Percentiles rank a stretch among this genome's conserved stretches.
phyloP scores from a whole-genome alignment of 2,113 vertebrate genomes.

The Procavia capensis region DNA sequence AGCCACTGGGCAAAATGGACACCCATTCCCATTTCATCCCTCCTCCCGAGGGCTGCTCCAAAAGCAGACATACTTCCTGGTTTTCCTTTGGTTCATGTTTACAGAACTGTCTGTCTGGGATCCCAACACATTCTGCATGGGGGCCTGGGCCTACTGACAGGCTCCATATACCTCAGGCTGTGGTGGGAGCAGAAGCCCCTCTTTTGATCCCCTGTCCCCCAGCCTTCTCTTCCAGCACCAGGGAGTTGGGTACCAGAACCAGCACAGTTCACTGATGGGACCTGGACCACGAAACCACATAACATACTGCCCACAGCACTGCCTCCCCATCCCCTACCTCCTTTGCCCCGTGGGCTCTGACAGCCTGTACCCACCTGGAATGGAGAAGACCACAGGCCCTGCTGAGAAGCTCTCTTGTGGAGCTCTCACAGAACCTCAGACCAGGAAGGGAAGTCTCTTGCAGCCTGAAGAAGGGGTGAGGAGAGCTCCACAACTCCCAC shows the following conservation, averaged over 20 bases:
- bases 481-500: neutral
- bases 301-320: constrained; percentile 8
- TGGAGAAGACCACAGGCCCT: neutral
- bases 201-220: neutral
- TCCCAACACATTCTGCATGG: constrained; percentile 25
- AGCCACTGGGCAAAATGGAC: neutral
- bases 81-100: constrained; percentile 55
- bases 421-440: neutral
- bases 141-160: neutral
- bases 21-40: neutral
- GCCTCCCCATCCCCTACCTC: neutral
- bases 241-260: constrained; percentile 33
- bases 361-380: neutral
- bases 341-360: too few relatives aligned
- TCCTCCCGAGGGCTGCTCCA: constrained; percentile 25
- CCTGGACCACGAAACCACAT: neutral
- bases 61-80: constrained; percentile 38
- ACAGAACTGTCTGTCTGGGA: constrained; percentile 62
- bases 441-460: neutral
- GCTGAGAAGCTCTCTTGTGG: neutral
- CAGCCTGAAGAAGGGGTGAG: neutral
- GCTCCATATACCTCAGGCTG: constrained; percentile 12
- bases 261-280: constrained; percentile 18
- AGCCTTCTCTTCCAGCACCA: constrained; percentile 23
- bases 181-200: neutral